These are phyloP conservation scores for Xylota segnis DNA, from an alignment of 2,888 invertebrate species.

Conservation along the genomic window DNA sequence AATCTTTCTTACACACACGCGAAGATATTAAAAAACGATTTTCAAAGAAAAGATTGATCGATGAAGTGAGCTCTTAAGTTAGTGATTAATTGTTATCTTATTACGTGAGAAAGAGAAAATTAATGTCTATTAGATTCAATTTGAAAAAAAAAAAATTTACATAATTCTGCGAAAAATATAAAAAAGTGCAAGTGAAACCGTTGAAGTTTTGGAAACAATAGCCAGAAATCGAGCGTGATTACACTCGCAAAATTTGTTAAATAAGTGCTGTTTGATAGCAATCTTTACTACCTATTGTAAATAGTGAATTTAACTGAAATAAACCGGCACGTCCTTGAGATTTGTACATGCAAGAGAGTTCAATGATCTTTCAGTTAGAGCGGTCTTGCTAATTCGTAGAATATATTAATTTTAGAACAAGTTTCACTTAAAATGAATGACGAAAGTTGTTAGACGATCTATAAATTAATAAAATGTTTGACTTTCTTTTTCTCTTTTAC, in stretches of 20 bases:
- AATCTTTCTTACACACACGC: constrained; percentile 20
- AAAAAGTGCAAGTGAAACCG: constrained; percentile 1
- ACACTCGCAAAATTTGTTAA: not conserved
- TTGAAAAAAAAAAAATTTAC: constrained; percentile 5
- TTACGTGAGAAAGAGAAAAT: constrained; percentile 26
- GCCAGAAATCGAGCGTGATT: not conserved
- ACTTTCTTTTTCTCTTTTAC: not conserved
- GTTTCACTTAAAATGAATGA: not conserved
- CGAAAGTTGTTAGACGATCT: not conserved
- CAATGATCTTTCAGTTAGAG: constrained; percentile 15
- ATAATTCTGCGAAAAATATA: not conserved
- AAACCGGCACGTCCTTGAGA: not conserved
- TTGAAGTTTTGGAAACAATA: not conserved
- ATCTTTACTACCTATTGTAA: not conserved
- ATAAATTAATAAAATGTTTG: not conserved
- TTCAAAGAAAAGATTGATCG: not conserved
- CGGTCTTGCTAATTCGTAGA: constrained; percentile 5
- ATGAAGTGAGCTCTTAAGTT: constrained; percentile 8
- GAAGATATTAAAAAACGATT: constrained; percentile 19
- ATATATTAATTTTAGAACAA: not conserved
- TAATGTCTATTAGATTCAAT: constrained; percentile 10
- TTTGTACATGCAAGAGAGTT: not conserved
- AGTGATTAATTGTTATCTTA: constrained; percentile 16
- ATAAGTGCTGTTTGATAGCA: not conserved
- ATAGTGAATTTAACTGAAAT: not conserved